Conservation (phyloP, 2,113 vertebrate genomes). For the Chunga burmeisteri region DNA sequence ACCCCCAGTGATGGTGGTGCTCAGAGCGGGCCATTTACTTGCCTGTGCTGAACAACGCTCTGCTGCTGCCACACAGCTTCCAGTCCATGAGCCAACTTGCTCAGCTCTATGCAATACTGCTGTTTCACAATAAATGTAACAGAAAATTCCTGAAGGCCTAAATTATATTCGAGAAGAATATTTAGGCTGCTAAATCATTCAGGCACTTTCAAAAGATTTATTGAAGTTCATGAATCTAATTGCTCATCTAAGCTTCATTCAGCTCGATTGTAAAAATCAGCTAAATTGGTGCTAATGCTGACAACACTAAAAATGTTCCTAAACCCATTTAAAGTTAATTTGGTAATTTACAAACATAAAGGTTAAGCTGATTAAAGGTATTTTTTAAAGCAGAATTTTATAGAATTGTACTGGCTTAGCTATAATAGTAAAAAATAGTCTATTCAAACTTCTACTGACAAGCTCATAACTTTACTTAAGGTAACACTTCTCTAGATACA, state of each 20-base stretch:
- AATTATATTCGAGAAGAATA: not conserved
- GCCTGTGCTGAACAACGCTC: not conserved
- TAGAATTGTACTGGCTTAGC: not conserved
- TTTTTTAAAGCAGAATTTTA: not conserved
- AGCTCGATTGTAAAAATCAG: not conserved
- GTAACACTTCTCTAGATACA: not conserved
- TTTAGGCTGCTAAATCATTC: not conserved
- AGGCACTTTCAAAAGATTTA: not conserved
- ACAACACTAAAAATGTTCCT: not conserved
- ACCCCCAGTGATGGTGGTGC: not conserved
- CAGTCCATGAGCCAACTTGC: not conserved
- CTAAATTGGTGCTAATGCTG: slow-evolving; percentile 1
- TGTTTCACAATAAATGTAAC: not conserved
- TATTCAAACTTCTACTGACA: not conserved
- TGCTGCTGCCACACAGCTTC: not conserved
- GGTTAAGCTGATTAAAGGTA: not conserved
- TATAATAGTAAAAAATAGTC: not conserved
- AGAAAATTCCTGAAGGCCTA: not conserved
- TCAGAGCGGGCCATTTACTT: not conserved
- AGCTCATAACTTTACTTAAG: not conserved
- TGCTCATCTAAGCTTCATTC: not conserved
- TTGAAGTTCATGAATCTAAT: not conserved
- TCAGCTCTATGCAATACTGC: not conserved
- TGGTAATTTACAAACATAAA: slow-evolving; percentile 12
- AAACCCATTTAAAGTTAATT: slow-evolving; percentile 2